A percentile compares a stretch with the other conserved stretches of the same genome.
Conservation (phyloP, 2,797 vertebrate species). For the Bryconaethiops microstoma region DNA sequence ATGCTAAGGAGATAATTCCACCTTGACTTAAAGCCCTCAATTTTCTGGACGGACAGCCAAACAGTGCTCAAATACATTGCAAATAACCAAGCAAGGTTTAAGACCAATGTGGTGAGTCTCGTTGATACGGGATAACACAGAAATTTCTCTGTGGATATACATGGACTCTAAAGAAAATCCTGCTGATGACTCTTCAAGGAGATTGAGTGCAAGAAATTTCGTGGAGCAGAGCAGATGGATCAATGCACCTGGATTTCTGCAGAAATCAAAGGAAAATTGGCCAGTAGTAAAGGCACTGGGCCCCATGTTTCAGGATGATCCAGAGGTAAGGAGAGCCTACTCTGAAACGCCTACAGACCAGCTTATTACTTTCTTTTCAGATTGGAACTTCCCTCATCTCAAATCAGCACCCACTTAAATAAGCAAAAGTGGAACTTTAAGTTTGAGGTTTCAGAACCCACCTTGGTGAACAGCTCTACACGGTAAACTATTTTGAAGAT, state of each 20-base stretch:
- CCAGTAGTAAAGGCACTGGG: too few relatives aligned
- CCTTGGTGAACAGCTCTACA: slow-evolving; percentile 9
- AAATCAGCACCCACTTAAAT: too few relatives aligned
- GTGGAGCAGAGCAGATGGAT: slow-evolving; percentile 8
- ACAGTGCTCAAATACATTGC: slow-evolving; percentile 41
- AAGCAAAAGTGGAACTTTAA: slow-evolving; percentile 33
- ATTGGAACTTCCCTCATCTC: too few relatives aligned
- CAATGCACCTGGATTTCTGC: slow-evolving; percentile 14
- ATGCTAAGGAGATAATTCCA: slow-evolving; percentile 20
- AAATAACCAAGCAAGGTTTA: slow-evolving; percentile 18
- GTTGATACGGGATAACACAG: background rate
- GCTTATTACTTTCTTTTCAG: slow-evolving; percentile 40
- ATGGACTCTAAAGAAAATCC: slow-evolving; percentile 24
- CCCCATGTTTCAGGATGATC: slow-evolving; percentile 28
- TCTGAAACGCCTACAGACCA: slow-evolving; percentile 18
- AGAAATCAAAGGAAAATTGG: background rate
- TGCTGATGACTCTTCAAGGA: slow-evolving; percentile 38
- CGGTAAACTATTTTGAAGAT: slow-evolving; percentile 11
- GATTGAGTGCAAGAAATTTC: background rate
- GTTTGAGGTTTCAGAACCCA: background rate
- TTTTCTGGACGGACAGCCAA: slow-evolving; percentile 43
- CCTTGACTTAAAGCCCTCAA: background rate
- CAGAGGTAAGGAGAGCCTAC: slow-evolving; percentile 32
- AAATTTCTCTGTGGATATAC: slow-evolving; percentile 37
- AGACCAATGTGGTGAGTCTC: slow-evolving; percentile 37